Evolutionary conservation across 2,888 invertebrate species (phyloP).

Genomic region (Calliopum simillimum): DNA sequence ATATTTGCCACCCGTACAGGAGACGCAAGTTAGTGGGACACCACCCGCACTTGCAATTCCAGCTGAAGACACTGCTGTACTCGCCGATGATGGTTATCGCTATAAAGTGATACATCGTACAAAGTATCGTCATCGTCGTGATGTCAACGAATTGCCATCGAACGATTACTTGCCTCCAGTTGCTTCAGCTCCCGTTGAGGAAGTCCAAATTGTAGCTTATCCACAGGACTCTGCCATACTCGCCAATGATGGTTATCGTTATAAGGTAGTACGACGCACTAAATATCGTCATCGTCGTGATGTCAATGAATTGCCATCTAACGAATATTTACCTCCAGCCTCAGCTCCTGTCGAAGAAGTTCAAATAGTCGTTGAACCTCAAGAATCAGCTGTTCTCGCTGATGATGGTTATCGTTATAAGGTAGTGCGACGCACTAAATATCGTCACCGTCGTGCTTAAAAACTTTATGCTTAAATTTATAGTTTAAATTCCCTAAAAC

Average conservation of each 20-base stretch:
- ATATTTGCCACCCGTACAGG: background rate
- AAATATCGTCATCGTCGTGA: constrained; percentile 36
- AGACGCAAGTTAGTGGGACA: no score
- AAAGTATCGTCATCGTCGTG: constrained; percentile 41
- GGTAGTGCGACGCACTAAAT: no score
- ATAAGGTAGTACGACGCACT: constrained; percentile 41
- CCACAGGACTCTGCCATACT: constrained; percentile 2
- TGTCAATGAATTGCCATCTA: constrained; percentile 49
- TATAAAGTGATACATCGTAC: background rate
- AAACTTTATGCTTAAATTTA: no score
- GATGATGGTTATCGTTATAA: no score
- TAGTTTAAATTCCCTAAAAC: constrained; percentile 37
- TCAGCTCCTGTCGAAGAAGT: constrained; percentile 39
- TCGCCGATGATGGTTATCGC: constrained; percentile 9
- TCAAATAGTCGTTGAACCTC: no score
- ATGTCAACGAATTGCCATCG: constrained; percentile 37
- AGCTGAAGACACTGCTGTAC: background rate
- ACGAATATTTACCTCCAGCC: constrained; percentile 47
- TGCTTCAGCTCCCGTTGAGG: constrained; percentile 3
- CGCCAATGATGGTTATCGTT: constrained; percentile 38
- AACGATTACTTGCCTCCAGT: constrained; percentile 20
- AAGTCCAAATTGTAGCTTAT: background rate
- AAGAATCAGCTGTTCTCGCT: no score
- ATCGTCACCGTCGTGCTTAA: no score
- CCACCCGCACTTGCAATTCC: background rate